Percentiles rank a stretch among this genome's conserved stretches.
Evolutionary conservation across 1,140 invertebrate genomes (phyloP).

Genomic region (Drosophila kanapiae): DNA sequence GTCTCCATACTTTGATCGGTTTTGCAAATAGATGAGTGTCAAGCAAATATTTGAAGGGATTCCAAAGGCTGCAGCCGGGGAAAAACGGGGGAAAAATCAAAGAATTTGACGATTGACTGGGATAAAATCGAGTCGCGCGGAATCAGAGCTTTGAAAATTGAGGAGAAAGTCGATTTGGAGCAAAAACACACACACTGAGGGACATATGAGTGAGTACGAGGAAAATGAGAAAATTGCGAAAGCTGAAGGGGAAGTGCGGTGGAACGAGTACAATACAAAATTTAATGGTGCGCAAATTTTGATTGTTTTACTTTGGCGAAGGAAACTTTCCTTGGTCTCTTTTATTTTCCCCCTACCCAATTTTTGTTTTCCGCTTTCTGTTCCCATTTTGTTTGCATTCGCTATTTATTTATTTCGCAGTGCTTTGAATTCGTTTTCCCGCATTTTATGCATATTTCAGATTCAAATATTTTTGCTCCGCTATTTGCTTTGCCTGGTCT

Average conservation of each 20-base stretch:
- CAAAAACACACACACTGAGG: slow-evolving; percentile 10
- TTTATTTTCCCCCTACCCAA: slow-evolving; percentile 4
- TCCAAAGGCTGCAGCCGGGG: not conserved
- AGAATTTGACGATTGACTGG: slow-evolving; percentile 8
- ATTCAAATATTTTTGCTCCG: slow-evolving; percentile 54
- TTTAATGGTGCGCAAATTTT: slow-evolving; percentile 81
- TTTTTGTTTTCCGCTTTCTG: slow-evolving; percentile 8
- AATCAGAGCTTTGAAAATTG: slow-evolving; percentile 25
- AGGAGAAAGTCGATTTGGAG: slow-evolving; percentile 39
- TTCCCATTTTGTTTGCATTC: slow-evolving; percentile 56
- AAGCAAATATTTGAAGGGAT: slow-evolving; percentile 62
- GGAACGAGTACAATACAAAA: slow-evolving; percentile 64
- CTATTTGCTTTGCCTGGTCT: slow-evolving; percentile 52
- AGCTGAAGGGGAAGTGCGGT: slow-evolving; percentile 17
- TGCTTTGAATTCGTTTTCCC: slow-evolving; percentile 59
- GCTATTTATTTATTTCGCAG: slow-evolving; percentile 62
- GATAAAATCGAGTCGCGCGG: slow-evolving; percentile 14
- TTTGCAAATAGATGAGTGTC: slow-evolving; percentile 62
- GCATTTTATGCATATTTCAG: slow-evolving; percentile 76
- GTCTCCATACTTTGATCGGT: slow-evolving; percentile 44
- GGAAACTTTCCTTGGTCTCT: slow-evolving; percentile 39
- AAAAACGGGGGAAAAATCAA: not conserved
- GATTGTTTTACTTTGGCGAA: slow-evolving; percentile 71
- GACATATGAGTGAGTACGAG: not conserved
- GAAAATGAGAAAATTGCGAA: slow-evolving; percentile 28